Evolutionary conservation across 2,797 vertebrate genomes (phyloP).

Genomic region (Lophotriccus pileatus): DNA sequence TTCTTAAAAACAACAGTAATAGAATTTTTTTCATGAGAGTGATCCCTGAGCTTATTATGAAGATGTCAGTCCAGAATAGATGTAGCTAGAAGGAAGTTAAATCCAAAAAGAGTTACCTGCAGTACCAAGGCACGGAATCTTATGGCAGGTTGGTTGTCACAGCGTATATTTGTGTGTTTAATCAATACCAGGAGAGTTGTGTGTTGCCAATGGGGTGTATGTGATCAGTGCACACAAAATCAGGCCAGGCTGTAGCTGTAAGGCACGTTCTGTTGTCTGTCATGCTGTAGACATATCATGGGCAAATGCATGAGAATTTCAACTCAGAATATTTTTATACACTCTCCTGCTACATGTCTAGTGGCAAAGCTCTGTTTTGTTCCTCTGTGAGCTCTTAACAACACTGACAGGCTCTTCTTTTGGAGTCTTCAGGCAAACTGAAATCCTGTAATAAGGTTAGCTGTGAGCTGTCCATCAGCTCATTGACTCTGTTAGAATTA

Average conservation of each 20-base stretch:
- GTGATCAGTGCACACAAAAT: neutral
- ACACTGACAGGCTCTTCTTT: neutral
- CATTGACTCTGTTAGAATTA: neutral
- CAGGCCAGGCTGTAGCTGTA: neutral
- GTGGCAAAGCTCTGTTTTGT: neutral
- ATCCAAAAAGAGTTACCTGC: neutral
- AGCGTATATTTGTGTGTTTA: neutral
- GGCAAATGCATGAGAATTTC: neutral
- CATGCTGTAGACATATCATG: neutral
- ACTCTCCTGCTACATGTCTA: no score
- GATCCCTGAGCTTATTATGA: neutral
- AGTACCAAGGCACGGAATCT: neutral
- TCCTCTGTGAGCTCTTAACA: neutral
- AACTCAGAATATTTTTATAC: neutral
- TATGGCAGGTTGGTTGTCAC: neutral
- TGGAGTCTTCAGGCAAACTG: neutral
- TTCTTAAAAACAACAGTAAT: neutral
- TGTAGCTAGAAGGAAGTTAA: neutral
- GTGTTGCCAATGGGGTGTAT: neutral
- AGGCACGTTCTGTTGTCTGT: neutral
- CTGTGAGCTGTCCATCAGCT: neutral
- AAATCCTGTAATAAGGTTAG: neutral
- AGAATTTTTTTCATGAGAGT: neutral
- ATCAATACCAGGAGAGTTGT: neutral
- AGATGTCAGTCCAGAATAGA: neutral